Percentiles rank a stretch among this genome's conserved stretches.
Conservation (phyloP, 2,888 invertebrate species). For the Leptothorax acervorum region DNA sequence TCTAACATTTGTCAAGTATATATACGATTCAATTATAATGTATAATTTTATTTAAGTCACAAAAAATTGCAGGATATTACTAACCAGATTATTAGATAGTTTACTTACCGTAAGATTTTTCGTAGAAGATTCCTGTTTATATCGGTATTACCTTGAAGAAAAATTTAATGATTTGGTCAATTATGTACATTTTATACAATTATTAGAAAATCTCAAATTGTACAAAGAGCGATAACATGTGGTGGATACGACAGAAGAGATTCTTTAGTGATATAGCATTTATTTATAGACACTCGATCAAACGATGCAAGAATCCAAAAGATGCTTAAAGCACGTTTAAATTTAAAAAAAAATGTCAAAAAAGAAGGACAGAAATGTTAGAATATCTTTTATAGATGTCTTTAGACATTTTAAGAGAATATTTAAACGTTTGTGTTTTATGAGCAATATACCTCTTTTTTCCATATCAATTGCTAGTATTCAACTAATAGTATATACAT, state of each 20-base stretch:
- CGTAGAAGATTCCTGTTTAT: background rate
- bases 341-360: background rate
- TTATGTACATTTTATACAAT: slow-evolving; percentile 37
- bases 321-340: background rate
- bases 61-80: slow-evolving; percentile 25
- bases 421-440: background rate
- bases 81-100: background rate
- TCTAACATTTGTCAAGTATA: slow-evolving; percentile 15
- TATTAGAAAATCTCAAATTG: background rate
- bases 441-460: slow-evolving; percentile 57
- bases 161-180: slow-evolving; percentile 5
- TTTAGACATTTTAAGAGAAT: background rate
- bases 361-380: background rate
- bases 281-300: slow-evolving; percentile 34
- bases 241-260: slow-evolving; percentile 51
- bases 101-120: background rate
- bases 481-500: background rate
- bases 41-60: background rate
- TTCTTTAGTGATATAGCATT: slow-evolving; percentile 53
- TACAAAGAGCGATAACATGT: slow-evolving; percentile 35
- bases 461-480: slow-evolving; percentile 65
- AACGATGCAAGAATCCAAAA: background rate
- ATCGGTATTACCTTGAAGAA: background rate
- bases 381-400: background rate
- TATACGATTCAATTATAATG: background rate